phyloP scores from a whole-genome alignment of 1,140 invertebrate genomes.

The Elymnias hypermnestra region DNA sequence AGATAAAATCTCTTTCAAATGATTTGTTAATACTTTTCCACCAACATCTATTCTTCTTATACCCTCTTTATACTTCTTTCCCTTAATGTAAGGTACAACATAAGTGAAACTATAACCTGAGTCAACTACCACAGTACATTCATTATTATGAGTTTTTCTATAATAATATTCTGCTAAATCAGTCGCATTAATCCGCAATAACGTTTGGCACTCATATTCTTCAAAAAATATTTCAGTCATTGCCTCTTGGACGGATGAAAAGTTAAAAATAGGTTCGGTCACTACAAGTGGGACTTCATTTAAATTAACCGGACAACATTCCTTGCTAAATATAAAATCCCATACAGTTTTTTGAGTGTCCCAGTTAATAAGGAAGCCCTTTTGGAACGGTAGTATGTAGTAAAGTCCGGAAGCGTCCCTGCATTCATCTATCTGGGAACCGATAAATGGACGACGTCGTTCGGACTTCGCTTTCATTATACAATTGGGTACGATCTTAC shows the following conservation, averaged over 20 bases:
- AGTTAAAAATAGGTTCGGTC: constrained; percentile 97
- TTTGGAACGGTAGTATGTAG: constrained; percentile 96
- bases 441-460: constrained; percentile 93
- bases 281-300: constrained; percentile 89
- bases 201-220: constrained; percentile 93
- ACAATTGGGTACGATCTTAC: constrained; percentile 94
- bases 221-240: constrained; percentile 98
- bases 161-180: constrained; percentile 83
- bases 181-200: constrained; percentile 88
- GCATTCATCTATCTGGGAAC: constrained; percentile 88
- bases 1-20: constrained; percentile 98
- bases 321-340: constrained; percentile 96
- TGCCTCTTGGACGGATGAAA: constrained; percentile 93
- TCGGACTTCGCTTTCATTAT: constrained; percentile 99
- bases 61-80: constrained; percentile 86
- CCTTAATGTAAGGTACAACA: constrained; percentile 95
- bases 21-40: constrained; percentile 98
- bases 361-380: constrained; percentile 96
- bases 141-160: constrained; percentile 75
- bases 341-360: constrained; percentile 97
- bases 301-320: constrained; percentile 87
- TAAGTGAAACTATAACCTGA: constrained; percentile 97
- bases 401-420: constrained; percentile 95
- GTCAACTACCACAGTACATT: constrained; percentile 93
- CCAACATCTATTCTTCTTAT: constrained; percentile 94